Conservation (phyloP, 2,797 vertebrate genomes). For the Trachurus trachurus region DNA sequence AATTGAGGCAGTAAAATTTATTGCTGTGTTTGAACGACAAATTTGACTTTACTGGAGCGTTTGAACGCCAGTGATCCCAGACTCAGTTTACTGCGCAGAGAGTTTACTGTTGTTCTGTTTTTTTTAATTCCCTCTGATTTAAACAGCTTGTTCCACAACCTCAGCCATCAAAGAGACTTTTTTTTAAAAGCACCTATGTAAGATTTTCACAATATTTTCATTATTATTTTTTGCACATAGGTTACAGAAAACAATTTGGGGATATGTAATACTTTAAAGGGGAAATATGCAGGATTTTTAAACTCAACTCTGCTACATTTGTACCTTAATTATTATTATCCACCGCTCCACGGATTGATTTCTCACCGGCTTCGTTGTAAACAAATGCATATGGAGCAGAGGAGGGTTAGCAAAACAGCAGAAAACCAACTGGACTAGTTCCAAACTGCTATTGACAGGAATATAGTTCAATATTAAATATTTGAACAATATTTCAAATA, state of each 20-base stretch:
- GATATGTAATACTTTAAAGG: too few species aligned
- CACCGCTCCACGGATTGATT: too few species aligned
- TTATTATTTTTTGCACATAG: neutral
- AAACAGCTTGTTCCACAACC: neutral
- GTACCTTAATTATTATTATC: too few species aligned
- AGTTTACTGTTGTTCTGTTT: neutral
- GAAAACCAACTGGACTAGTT: too few species aligned
- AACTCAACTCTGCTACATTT: too few species aligned
- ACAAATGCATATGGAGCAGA: too few species aligned
- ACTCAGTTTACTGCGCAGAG: slow-evolving; percentile 1
- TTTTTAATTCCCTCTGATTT: neutral
- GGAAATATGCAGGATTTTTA: too few species aligned
- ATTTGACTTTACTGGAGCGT: slow-evolving; percentile 41
- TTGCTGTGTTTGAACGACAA: slow-evolving; percentile 21
- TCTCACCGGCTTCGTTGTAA: too few species aligned
- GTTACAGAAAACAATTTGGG: neutral
- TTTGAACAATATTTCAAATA: too few species aligned
- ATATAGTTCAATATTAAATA: too few species aligned
- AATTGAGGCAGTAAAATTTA: slow-evolving; percentile 50
- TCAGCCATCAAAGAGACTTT: neutral
- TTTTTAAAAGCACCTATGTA: neutral
- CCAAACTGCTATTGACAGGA: neutral
- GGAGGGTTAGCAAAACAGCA: too few species aligned
- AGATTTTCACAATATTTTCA: neutral
- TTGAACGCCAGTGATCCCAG: slow-evolving; percentile 41